phyloP scores from a whole-genome alignment of 2,797 vertebrate species.

The Platyrinchus mystaceus region DNA sequence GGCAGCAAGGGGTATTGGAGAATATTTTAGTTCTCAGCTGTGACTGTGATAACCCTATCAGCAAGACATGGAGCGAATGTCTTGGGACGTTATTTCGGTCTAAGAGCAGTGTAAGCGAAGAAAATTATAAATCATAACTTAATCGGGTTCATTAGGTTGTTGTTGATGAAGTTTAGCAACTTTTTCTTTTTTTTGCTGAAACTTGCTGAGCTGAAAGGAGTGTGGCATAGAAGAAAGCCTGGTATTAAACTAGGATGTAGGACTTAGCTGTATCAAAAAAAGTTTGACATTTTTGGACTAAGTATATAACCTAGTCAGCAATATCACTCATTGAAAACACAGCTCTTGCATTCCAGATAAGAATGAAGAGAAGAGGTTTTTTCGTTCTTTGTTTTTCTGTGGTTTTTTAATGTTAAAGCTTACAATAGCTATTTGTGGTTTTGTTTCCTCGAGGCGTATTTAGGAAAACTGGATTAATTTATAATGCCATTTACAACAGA shows the following conservation, averaged over 20 bases:
- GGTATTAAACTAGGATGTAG: background rate
- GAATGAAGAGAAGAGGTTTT: background rate
- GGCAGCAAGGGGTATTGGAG: conserved; percentile 1
- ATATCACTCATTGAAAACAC: background rate
- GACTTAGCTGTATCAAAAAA: background rate
- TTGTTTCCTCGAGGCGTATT: conserved; percentile 41
- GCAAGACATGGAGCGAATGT: conserved; percentile 17
- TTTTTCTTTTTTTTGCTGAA: background rate
- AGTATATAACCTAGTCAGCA: background rate
- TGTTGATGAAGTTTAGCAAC: background rate
- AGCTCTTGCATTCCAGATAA: background rate
- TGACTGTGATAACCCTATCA: conserved; percentile 16
- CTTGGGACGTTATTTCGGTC: conserved; percentile 38
- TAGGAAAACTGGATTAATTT: conserved; percentile 54
- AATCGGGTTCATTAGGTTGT: conserved; percentile 33
- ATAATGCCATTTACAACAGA: conserved; percentile 30
- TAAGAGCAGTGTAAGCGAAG: background rate
- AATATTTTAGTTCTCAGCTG: conserved; percentile 25
- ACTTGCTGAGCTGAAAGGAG: background rate
- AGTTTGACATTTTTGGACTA: background rate
- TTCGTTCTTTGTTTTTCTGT: background rate
- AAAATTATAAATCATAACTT: conserved; percentile 18
- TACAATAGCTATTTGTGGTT: conserved; percentile 44
- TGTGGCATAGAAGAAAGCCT: background rate
- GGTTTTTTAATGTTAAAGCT: background rate